phyloP scores from a whole-genome alignment of 2,113 vertebrate species.

The Formicarius rufipectus region DNA sequence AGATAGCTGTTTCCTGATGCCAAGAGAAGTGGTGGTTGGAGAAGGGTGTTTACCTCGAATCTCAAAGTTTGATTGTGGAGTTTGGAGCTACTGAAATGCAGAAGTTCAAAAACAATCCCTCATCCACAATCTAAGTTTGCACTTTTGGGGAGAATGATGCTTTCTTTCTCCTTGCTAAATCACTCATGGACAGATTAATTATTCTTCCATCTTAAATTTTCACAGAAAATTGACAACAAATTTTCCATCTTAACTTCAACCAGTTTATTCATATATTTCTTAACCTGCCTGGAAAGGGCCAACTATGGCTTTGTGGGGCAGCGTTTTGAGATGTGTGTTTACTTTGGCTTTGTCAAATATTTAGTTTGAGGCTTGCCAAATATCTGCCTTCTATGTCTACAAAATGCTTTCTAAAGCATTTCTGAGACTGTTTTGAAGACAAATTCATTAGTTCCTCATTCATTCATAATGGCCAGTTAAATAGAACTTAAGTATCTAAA shows the following conservation, averaged over 20 bases:
- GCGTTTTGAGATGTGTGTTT: not conserved
- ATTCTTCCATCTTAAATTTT: not conserved
- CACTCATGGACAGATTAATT: not conserved
- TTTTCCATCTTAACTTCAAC: not conserved
- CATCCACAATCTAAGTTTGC: not conserved
- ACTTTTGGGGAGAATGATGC: not conserved
- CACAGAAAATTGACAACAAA: not conserved
- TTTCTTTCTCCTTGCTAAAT: not conserved
- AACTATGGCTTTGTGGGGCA: not conserved
- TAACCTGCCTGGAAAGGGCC: not conserved
- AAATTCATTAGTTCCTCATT: not conserved
- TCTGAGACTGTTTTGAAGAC: not conserved
- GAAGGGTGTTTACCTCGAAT: not conserved
- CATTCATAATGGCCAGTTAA: constrained; percentile 14
- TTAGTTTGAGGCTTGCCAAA: not conserved
- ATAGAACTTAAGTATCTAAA: constrained; percentile 7
- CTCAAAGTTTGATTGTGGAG: not conserved
- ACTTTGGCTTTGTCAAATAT: not conserved
- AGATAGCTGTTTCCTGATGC: not conserved
- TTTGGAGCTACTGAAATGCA: not conserved
- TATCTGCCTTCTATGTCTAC: not conserved
- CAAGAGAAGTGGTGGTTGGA: not conserved
- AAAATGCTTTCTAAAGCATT: not conserved
- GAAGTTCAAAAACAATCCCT: not conserved
- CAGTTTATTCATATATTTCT: not conserved